Percentiles rank a stretch among this genome's conserved stretches.
Conservation (phyloP, 2,113 vertebrate species). For the Atrichornis clamosus region DNA sequence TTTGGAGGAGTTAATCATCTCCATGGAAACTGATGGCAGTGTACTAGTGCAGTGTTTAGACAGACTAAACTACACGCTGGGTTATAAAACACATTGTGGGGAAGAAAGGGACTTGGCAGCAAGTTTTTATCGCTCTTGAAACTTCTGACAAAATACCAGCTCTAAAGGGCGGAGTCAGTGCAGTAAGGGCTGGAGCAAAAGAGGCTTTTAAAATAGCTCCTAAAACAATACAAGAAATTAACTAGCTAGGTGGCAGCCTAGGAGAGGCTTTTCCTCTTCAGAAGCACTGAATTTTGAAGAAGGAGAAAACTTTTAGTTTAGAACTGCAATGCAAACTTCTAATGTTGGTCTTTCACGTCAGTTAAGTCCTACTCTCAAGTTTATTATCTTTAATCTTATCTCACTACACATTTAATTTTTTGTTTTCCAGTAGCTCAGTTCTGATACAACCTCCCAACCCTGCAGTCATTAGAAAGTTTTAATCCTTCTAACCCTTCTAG, state of each 20-base stretch:
- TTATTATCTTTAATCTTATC: neutral
- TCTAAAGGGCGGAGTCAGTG: conserved; percentile 40
- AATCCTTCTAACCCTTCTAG: conserved; percentile 20
- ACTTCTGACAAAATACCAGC: conserved; percentile 58
- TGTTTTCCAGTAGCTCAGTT: neutral
- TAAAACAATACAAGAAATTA: conserved; percentile 25
- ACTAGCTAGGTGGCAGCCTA: conserved; percentile 55
- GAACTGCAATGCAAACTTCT: neutral
- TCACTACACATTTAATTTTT: neutral
- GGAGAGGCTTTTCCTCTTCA: conserved; percentile 18
- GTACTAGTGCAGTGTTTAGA: conserved; percentile 68
- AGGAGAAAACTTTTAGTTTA: neutral
- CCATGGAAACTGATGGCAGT: conserved; percentile 73
- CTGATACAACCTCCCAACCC: neutral
- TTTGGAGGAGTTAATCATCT: conserved; percentile 72
- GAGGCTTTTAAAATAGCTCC: conserved; percentile 26
- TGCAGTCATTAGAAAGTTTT: neutral
- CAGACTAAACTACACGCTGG: conserved; percentile 67
- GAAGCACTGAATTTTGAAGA: neutral
- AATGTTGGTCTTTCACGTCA: neutral
- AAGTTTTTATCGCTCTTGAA: conserved; percentile 56
- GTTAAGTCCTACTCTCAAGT: neutral
- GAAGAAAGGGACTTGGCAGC: conserved; percentile 68
- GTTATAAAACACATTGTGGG: conserved; percentile 67
- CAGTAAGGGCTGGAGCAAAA: neutral